phyloP scores from a whole-genome alignment of 2,888 invertebrate species.

The Vandiemenella viatica region DNA sequence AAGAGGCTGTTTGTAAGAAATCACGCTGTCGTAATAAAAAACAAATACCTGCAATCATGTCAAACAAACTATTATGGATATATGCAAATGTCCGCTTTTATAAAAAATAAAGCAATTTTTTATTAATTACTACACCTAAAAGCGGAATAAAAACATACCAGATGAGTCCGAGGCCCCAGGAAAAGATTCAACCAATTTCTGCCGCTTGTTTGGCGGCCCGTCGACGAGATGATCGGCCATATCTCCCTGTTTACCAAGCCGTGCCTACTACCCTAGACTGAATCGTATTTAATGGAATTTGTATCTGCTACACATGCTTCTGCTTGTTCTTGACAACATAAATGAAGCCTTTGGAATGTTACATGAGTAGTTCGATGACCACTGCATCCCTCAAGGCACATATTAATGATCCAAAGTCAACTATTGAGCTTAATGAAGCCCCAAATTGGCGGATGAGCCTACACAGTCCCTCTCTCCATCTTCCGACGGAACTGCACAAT shows the following conservation, averaged over 20 bases:
- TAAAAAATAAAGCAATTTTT: too few species aligned
- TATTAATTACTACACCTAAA: too few species aligned
- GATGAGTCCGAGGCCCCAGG: constrained; percentile 67
- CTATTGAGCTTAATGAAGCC: constrained; percentile 69
- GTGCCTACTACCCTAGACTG: constrained; percentile 20
- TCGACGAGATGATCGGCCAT: constrained; percentile 92
- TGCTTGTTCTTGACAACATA: constrained; percentile 25
- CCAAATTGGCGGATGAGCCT: constrained; percentile 33
- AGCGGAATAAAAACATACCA: too few species aligned
- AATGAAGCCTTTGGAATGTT: constrained; percentile 25
- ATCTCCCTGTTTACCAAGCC: constrained; percentile 45
- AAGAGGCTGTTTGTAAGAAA: too few species aligned
- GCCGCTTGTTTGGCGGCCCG: constrained; percentile 93
- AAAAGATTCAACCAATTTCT: constrained; percentile 72
- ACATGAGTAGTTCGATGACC: constrained; percentile 52
- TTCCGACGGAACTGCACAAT: constrained; percentile 57
- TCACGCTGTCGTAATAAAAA: too few species aligned
- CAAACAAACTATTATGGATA: too few species aligned
- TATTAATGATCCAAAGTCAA: constrained; percentile 52
- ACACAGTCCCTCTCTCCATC: constrained; percentile 52
- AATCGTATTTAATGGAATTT: constrained; percentile 29
- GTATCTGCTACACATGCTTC: constrained; percentile 31
- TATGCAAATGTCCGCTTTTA: too few species aligned
- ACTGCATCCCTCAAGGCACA: constrained; percentile 62
- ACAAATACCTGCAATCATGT: too few species aligned